Evolutionary conservation across 2,113 vertebrate genomes (phyloP), one percentile per base, ranked within the genome.

Genomic region (Gallinago media): DNA sequence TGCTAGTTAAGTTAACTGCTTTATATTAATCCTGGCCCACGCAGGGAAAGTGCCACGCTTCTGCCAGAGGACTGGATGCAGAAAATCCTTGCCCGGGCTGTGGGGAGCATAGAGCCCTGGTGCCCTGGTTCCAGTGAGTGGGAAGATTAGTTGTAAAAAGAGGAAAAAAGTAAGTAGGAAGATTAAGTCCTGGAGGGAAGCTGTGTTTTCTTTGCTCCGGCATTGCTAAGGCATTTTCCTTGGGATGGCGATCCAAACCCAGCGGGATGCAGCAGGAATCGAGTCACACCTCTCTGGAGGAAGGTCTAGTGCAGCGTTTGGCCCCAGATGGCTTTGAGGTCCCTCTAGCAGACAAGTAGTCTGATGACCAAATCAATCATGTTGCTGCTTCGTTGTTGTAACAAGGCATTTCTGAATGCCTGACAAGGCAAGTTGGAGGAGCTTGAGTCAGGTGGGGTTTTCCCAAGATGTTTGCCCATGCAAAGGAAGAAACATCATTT

Each of bases 1-100:
- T 96, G 92, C 83, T 92, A 87, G 91, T 95, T 96, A 96, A 93
- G 90, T 92, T 95, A 95, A 93, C 92, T 0, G 2, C 70, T 96
- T 94, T 91, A 68, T 87, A 75, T 92, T 94, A 95, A 96, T 95
- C 92, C 72, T 82, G 83, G 66, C 34, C 85, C 9, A 6, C 16
- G 7, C 17, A 72, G 59, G 34, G 65, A 78, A 80, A 84, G 78
- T 63, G 47, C 42, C 11, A 50, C 5, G 1, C 47, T 58, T 55
- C 61, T 93, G 56, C 47, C n/a, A 29, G 77, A 34, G 90, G 44
- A 31, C 42, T 71, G 34, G 78, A 34, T 52, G 38, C 19, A 56
- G 14, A 52, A 75, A 92, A 72, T n/a, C 44, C 63, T 68, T 84
- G 29, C 49, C 42, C 44, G 49, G 44, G 11, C 23, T 44, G n/a